Percentiles rank a stretch among this genome's conserved stretches.
Conservation (phyloP, 2,797 vertebrate genomes). For the Myoxocephalus aenaeus region DNA sequence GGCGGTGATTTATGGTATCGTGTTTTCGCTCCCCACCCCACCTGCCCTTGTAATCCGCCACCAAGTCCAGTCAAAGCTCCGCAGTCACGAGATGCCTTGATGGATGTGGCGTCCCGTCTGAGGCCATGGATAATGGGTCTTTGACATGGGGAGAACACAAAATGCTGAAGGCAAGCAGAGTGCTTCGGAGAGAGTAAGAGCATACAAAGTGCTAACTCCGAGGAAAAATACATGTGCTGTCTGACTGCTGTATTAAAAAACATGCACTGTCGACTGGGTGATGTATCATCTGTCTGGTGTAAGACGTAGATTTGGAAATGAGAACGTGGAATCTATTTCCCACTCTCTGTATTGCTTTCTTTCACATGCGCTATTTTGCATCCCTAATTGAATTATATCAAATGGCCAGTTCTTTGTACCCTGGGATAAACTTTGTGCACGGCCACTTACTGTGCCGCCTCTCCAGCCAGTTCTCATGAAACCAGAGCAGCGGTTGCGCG, state of each 20-base stretch:
- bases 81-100: conserved; percentile 25
- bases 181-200: conserved; percentile 17
- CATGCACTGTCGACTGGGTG: conserved; percentile 38
- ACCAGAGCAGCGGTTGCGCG: conserved; percentile 10
- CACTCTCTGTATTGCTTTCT: conserved; percentile 37
- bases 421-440: conserved; percentile 33
- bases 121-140: conserved; percentile 36
- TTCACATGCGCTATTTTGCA: conserved; percentile 14
- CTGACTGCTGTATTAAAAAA: conserved; percentile 31
- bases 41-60: conserved; percentile 2
- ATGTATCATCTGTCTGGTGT: conserved; percentile 40
- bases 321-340: conserved; percentile 48
- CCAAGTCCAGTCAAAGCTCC: conserved; percentile 27
- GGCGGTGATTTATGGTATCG: conserved; percentile 50
- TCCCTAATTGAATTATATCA: conserved; percentile 26
- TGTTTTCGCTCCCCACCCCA: conserved; percentile 25
- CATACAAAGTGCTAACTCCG: conserved; percentile 54
- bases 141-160: conserved; percentile 33
- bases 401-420: background rate
- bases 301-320: conserved; percentile 5
- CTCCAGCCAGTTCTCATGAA: conserved; percentile 63
- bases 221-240: conserved; percentile 33
- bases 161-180: conserved; percentile 34
- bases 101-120: conserved; percentile 37
- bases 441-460: conserved; percentile 19